Conservation (phyloP, 2,888 invertebrate genomes). For the Nephrotoma flavescens region DNA sequence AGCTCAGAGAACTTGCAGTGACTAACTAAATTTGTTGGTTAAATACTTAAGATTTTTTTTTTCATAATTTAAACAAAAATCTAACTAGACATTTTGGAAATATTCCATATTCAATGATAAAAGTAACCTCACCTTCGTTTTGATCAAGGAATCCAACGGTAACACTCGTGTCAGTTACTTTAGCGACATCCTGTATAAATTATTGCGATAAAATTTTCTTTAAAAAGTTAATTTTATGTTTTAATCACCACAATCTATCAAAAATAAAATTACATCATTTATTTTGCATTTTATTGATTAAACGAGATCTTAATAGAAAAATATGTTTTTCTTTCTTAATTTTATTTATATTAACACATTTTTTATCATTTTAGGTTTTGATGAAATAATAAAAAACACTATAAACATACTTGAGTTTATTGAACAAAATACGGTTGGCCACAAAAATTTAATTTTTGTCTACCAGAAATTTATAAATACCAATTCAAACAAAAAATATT, state of each 20-base stretch:
- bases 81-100: no score
- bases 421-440: background rate
- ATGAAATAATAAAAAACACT: background rate
- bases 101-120: no score
- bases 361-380: background rate
- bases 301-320: background rate
- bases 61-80: no score
- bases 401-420: background rate
- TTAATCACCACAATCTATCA: background rate
- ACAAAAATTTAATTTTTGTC: background rate
- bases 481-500: background rate
- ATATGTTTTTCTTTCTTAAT: background rate
- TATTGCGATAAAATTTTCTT: background rate
- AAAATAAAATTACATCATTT: background rate
- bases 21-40: no score
- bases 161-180: background rate
- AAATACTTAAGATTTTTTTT: no score
- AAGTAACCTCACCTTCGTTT: no score
- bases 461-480: background rate
- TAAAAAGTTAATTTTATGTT: background rate
- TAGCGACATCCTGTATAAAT: background rate
- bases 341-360: background rate
- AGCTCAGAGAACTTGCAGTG: no score
- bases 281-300: background rate
- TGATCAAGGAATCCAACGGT: no score